Percentiles rank a stretch among this genome's conserved stretches.
Evolutionary conservation across 1,140 invertebrate genomes (phyloP).

Genomic region (Homalodisca vitripennis): DNA sequence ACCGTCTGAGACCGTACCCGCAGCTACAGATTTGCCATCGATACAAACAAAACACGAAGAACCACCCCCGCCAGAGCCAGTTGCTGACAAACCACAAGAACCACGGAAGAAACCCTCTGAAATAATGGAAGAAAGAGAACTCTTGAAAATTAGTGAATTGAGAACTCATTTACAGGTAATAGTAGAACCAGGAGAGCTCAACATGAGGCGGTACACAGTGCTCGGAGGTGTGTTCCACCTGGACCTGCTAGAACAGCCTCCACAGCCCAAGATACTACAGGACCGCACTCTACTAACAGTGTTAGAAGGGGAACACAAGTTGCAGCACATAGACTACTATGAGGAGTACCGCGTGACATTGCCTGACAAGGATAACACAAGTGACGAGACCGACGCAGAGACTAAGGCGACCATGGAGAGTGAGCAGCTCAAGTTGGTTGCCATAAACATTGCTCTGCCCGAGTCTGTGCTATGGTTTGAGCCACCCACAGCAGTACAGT

Average conservation of each 20-base stretch:
- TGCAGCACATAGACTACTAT: conserved; percentile 17
- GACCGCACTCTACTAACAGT: conserved; percentile 37
- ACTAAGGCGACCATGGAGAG: not conserved
- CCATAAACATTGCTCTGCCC: conserved; percentile 57
- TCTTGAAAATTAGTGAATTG: conserved; percentile 40
- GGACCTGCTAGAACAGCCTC: conserved; percentile 63
- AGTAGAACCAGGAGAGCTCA: conserved; percentile 56
- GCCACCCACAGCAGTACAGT: conserved; percentile 74
- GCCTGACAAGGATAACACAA: conserved; percentile 21
- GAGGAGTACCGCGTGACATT: conserved; percentile 13
- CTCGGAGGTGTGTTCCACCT: conserved; percentile 64
- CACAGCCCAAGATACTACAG: conserved; percentile 54
- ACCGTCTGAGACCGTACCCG: not conserved
- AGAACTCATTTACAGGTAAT: conserved; percentile 45
- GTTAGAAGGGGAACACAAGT: conserved; percentile 21
- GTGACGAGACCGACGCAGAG: conserved; percentile 10
- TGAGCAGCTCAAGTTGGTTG: conserved; percentile 29
- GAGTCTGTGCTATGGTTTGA: conserved; percentile 80
- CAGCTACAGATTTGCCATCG: not conserved
- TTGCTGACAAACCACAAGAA: conserved; percentile 42
- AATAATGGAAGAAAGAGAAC: conserved; percentile 29
- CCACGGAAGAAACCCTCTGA: conserved; percentile 23
- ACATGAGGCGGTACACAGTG: conserved; percentile 63
- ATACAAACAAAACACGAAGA: not conserved
- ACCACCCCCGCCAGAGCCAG: conserved; percentile 11